phyloP scores from a whole-genome alignment of 2,113 vertebrate genomes.

The Syrrhaptes paradoxus region DNA sequence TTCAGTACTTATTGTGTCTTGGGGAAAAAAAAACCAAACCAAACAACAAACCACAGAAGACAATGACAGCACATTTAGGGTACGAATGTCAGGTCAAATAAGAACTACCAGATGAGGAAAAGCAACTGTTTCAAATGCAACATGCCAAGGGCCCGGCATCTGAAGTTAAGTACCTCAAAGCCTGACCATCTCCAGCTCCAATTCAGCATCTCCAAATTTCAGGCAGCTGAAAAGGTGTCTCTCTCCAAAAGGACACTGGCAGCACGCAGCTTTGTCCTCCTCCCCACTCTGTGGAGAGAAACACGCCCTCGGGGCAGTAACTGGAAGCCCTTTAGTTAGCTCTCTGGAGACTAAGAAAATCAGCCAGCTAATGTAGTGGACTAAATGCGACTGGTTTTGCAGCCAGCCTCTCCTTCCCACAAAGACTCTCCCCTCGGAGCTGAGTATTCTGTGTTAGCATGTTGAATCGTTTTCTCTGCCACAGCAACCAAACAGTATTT shows the following conservation, averaged over 20 bases:
- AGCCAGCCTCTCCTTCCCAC: background rate
- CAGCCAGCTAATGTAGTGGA: fast-evolving
- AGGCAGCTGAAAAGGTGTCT: background rate
- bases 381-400: background rate
- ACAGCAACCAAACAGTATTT: background rate
- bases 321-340: background rate
- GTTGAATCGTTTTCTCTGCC: background rate
- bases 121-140: background rate
- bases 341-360: background rate
- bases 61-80: background rate
- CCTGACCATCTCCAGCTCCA: background rate
- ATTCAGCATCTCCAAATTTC: background rate
- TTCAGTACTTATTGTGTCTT: background rate
- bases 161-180: background rate
- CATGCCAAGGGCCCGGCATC: background rate
- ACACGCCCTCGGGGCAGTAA: fast-evolving
- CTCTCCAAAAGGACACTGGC: background rate
- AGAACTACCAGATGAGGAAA: background rate
- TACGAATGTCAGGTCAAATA: fast-evolving
- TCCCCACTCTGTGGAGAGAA: background rate
- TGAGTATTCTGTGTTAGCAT: background rate
- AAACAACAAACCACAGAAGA: too few species aligned
- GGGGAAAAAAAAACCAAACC: background rate
- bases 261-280: background rate
- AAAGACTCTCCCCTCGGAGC: fast-evolving